Conservation (phyloP, 2,888 invertebrate species). For the Drosophila limbata region DNA sequence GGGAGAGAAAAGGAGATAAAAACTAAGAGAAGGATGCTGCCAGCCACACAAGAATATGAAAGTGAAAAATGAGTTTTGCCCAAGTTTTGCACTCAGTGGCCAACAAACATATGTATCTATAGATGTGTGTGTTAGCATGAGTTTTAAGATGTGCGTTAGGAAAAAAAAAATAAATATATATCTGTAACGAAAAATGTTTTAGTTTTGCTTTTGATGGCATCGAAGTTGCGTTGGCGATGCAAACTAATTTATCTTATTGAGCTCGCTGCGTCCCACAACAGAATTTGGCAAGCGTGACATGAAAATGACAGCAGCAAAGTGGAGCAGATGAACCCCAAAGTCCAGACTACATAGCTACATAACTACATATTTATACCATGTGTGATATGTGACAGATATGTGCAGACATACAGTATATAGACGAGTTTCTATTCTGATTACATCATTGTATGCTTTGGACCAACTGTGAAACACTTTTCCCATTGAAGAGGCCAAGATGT, state of each 20-base stretch:
- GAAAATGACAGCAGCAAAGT: constrained; percentile 56
- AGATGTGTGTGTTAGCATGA: constrained; percentile 19
- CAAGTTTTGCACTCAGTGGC: constrained; percentile 65
- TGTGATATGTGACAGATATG: constrained; percentile 1
- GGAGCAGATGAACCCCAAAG: constrained; percentile 37
- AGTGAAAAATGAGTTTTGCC: constrained; percentile 75
- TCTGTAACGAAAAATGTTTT: constrained; percentile 37
- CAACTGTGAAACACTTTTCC: background rate
- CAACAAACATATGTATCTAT: constrained; percentile 40
- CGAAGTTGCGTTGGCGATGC: constrained; percentile 51
- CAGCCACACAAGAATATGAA: constrained; percentile 68
- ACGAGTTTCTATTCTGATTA: constrained; percentile 11
- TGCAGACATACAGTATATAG: constrained; percentile 5
- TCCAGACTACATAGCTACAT: constrained; percentile 1
- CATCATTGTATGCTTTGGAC: constrained; percentile 22
- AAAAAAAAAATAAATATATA: background rate
- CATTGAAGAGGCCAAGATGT: constrained; percentile 8
- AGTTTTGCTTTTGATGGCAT: constrained; percentile 67
- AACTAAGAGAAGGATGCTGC: constrained; percentile 12
- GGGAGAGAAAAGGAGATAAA: background rate
- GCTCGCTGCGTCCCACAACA: constrained; percentile 32
- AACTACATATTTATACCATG: too few species aligned
- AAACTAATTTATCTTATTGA: constrained; percentile 78
- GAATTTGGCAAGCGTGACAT: constrained; percentile 56
- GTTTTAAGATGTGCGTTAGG: constrained; percentile 33